Base-by-base conservation (phyloP, 1,140 invertebrate genomes). In the Acromyrmex heyeri region DNA sequence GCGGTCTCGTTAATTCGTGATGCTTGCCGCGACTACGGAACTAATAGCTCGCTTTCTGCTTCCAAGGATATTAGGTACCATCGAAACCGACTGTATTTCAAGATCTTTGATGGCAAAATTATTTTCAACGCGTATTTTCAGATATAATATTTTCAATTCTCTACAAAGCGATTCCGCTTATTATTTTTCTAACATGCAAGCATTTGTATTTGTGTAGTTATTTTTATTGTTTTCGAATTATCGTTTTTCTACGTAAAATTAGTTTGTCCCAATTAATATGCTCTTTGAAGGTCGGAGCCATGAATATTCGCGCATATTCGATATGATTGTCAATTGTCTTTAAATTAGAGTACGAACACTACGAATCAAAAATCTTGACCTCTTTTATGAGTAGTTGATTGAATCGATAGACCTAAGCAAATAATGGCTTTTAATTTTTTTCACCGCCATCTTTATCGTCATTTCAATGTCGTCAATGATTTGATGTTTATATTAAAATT, bases 1-100 rank as follows among this genome's bases (percentile, higher is more conserved):
- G 65, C 34, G 34, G 18, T 81, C 79, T 82, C 55, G 79, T 82
- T 82, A 82, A 82, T 73, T 82, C 67, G 50, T 55, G 24, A 24
- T 24, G 24, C 24, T 24, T 24, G 65, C 30, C 48, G 30, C 53
- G 65, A 81, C 34, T 30, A 53, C 21, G 34, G 48, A 81, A 81
- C 38, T 73, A 82, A 72, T 73, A 73, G 53, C 24, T 57, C 34
- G 30, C 21, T 53, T 38, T 82, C 67, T 48, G 24, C 44, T 21
- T 21, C 21, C 34, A 24, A 21, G 21, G 24, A 5, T 24, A 73
- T 82, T 59, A 82, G 65, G 12, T 69, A 50, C 12, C 38, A 21
- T 72, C 34, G 53, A 7, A 16, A 27, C 18, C 3, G 34, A 48
- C 34, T 6, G 14, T 55, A n/a, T 24, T 34, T 50, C 12, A 14